Conservation (phyloP, 2,113 vertebrate species). For the Bos indicus region DNA sequence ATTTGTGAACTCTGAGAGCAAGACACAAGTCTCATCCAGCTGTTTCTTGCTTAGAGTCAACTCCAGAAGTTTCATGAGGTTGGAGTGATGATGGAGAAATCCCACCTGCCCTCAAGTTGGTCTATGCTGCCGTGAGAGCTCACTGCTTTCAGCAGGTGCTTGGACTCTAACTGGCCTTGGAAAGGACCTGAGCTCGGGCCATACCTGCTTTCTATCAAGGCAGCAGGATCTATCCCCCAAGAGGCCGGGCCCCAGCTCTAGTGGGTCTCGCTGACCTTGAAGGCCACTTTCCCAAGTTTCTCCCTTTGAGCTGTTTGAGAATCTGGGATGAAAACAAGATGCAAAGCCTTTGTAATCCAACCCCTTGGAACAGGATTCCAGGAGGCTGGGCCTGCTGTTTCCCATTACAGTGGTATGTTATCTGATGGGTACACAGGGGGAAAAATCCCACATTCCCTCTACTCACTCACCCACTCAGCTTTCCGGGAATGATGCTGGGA, state of each 20-base stretch:
- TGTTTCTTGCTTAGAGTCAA: background rate
- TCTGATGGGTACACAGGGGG: constrained; percentile 2
- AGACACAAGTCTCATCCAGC: background rate
- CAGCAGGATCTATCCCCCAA: background rate
- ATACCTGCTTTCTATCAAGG: background rate
- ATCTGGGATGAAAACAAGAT: constrained; percentile 36
- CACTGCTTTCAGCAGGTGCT: background rate
- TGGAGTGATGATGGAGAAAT: background rate
- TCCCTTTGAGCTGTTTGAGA: constrained; percentile 38
- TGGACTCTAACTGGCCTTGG: background rate
- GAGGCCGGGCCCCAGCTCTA: background rate
- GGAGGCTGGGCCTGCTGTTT: constrained; percentile 22
- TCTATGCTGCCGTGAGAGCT: fast-evolving
- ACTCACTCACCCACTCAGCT: background rate
- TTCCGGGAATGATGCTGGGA: background rate
- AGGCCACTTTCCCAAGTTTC: constrained; percentile 4
- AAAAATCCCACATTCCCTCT: background rate
- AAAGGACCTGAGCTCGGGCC: background rate
- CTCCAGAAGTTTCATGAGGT: background rate
- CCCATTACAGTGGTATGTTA: constrained; percentile 24
- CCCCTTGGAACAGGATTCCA: background rate
- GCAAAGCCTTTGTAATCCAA: constrained; percentile 52
- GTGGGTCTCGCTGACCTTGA: background rate
- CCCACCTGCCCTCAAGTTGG: background rate
- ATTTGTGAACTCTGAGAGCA: background rate